phyloP scores from a whole-genome alignment of 2,888 invertebrate genomes.

The Macropis europaea region DNA sequence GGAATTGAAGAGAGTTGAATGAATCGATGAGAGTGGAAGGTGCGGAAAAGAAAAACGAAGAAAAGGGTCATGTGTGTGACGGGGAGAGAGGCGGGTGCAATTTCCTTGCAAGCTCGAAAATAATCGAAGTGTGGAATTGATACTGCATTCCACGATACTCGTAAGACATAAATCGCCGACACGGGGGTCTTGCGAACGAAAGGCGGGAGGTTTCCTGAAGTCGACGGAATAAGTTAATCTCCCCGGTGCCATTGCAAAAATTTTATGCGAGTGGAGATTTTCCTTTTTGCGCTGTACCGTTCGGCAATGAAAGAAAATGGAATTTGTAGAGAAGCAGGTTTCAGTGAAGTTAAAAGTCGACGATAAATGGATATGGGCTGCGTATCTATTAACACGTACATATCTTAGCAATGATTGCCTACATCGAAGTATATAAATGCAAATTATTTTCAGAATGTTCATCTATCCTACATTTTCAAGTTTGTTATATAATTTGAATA shows the following conservation, averaged over 20 bases:
- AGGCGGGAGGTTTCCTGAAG: neutral
- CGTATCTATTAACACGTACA: too few species aligned
- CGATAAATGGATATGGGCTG: too few species aligned
- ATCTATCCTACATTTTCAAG: too few species aligned
- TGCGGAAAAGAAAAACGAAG: neutral
- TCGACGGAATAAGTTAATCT: constrained; percentile 16
- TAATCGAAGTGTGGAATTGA: constrained; percentile 69
- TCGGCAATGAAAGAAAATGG: too few species aligned
- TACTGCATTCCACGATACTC: constrained; percentile 55
- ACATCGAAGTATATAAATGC: too few species aligned
- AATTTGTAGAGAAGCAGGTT: too few species aligned
- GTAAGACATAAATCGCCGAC: constrained; percentile 27
- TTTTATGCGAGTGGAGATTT: too few species aligned
- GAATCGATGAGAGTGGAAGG: neutral
- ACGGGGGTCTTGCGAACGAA: constrained; percentile 1
- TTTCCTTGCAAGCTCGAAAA: constrained; percentile 74
- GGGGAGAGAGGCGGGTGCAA: constrained; percentile 67
- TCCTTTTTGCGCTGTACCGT: too few species aligned
- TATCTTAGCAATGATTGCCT: too few species aligned
- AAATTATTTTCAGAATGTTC: too few species aligned
- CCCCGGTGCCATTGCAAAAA: neutral
- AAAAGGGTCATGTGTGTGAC: constrained; percentile 12
- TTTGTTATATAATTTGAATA: too few species aligned
- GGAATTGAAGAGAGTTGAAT: neutral
- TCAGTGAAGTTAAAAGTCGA: too few species aligned